Conservation (phyloP, 92 coral and sea anemone genomes). For the Paragorgia papillata region DNA sequence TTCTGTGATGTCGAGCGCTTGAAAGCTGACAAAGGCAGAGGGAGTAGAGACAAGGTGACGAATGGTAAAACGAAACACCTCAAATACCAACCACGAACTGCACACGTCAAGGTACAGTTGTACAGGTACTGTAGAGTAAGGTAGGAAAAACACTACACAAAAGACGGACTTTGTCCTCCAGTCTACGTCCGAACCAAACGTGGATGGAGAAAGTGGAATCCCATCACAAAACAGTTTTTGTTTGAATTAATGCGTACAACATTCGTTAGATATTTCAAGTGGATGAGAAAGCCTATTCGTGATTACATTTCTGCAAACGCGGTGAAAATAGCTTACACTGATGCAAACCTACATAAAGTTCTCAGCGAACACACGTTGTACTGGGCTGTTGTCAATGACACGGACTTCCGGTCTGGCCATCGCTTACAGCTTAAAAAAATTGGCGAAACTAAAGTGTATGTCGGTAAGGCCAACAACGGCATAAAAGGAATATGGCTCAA, state of each 20-base stretch:
- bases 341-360: background rate
- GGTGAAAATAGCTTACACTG: background rate
- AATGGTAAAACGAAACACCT: background rate
- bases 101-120: background rate
- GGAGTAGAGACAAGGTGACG: background rate
- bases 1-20: background rate
- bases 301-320: background rate
- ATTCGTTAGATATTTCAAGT: background rate
- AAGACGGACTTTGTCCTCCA: background rate
- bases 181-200: background rate
- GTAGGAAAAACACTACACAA: background rate
- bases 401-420: background rate
- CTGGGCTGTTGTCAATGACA: constrained; percentile 19
- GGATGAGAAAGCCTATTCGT: background rate
- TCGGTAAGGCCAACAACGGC: constrained; percentile 17
- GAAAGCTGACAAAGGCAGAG: background rate
- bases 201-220: background rate
- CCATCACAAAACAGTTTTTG: background rate
- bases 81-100: constrained; percentile 3
- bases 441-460: constrained; percentile 27
- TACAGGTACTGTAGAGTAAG: constrained; percentile 4
- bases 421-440: background rate
- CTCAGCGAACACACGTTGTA: background rate
- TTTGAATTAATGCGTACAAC: background rate
- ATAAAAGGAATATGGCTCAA: background rate